Evolutionary conservation across 2,888 invertebrate species (phyloP), one percentile per base, ranked within the genome.

Genomic region (Pelosia muscerda): DNA sequence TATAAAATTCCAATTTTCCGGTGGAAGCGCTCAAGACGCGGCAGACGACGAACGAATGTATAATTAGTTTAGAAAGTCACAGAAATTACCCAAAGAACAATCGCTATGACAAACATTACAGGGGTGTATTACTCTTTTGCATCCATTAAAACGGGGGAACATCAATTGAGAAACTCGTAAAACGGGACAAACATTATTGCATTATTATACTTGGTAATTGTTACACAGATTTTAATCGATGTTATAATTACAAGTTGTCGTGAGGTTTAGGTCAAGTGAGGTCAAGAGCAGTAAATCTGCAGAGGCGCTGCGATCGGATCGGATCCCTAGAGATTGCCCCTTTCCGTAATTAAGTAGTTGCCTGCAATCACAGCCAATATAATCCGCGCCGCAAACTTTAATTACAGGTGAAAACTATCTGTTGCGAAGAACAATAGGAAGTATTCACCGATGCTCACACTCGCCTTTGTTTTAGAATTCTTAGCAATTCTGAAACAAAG

Each of bases 281-380:
- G 91, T 90, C 90, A 90, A 88, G 84, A 87, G 85, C 84, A 83
- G 86, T 92, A 90, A 92, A 92, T 92, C 91, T 88, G 86, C 66
- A 77, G 77, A 83, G 83, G 81, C 84, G 82, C 84, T 84, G 79
- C 82, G 79, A 83, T 80, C 77, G 75, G 81, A 87, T 88, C 83
- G 81, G 78, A 73, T 85, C 87, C 84, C 86, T 63, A 61, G 84
- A 83, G 87, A 85, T 78, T 75, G 75, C 73, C 69, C 73, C 75
- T 79, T 83, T 83, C 78, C 75, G 88, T 91, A 92, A 92, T 92
- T 90, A 92, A 92, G 90, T 88, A 90, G 87, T 87, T 86, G 81
- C 82, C 81, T 85, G 85, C 88, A 87, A 90, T 91, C 87, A 87
- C 85, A 85, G 81, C 83, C 86, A 87, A 90, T 92, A 88, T 88